Percentiles rank a stretch among this genome's conserved stretches.
These are phyloP conservation scores for Rhinopithecus roxellana DNA, from an alignment of 2,113 vertebrate genomes.

Conservation along the genomic window DNA sequence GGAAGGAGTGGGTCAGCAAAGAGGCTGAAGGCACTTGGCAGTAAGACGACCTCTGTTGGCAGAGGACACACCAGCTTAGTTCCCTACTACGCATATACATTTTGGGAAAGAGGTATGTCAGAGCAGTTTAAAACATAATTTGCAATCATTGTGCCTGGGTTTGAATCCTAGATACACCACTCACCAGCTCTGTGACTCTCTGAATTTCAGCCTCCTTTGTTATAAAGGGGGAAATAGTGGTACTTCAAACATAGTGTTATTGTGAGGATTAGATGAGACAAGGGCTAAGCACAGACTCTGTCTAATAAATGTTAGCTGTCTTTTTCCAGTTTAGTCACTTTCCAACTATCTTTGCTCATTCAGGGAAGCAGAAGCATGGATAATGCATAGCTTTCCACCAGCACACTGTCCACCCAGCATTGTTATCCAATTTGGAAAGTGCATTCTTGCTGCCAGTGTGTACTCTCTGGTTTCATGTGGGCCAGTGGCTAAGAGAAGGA, in stretches of 20 bases:
- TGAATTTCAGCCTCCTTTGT: neutral
- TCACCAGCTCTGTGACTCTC: neutral
- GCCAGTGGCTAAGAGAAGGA: neutral
- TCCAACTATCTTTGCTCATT: neutral
- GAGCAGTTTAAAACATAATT: neutral
- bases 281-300: neutral
- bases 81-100: rapidly evolving
- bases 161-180: neutral
- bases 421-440: neutral
- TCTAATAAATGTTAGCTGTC: neutral
- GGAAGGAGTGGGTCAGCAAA: neutral
- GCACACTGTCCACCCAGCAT: neutral
- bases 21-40: neutral
- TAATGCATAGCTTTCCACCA: neutral
- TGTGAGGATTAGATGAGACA: neutral
- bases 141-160: neutral
- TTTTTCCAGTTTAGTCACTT: neutral
- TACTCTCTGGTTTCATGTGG: neutral
- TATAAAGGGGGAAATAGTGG: neutral
- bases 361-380: neutral
- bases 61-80: neutral
- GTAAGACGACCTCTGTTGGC: neutral
- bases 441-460: neutral
- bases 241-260: neutral
- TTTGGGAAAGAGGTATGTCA: neutral